Conservation (phyloP, 2,888 invertebrate genomes). For the Campoplex nolae region DNA sequence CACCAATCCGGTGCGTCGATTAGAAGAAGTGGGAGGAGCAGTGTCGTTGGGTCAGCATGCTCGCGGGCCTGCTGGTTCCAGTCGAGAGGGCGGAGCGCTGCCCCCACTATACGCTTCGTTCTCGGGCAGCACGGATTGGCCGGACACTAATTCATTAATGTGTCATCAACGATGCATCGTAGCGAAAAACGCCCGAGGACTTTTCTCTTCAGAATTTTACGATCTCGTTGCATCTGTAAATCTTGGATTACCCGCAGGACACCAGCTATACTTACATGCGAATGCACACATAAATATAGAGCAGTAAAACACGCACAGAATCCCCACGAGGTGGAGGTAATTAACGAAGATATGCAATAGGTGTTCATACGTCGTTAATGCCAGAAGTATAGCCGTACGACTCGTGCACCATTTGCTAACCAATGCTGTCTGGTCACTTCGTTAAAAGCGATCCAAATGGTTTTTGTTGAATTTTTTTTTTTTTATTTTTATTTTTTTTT, state of each 20-base stretch:
- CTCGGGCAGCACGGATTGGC: background rate
- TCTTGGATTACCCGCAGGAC: background rate
- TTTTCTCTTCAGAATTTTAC: background rate
- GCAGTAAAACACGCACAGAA: constrained; percentile 39
- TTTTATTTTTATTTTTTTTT: background rate
- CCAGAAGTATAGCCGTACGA: constrained; percentile 23
- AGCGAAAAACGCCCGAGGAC: background rate
- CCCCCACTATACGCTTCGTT: background rate
- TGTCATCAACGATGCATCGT: background rate
- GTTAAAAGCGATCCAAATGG: constrained; percentile 46
- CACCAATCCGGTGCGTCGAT: background rate
- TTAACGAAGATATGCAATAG: constrained; percentile 61
- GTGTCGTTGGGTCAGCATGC: background rate
- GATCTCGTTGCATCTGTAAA: background rate
- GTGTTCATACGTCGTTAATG: constrained; percentile 7
- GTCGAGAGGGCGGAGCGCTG: background rate
- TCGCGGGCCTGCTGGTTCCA: background rate
- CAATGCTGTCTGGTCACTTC: constrained; percentile 29
- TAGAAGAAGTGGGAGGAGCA: background rate
- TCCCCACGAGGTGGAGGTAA: constrained; percentile 50
- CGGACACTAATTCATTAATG: background rate
- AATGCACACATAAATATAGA: background rate
- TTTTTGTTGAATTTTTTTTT: background rate
- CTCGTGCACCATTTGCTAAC: constrained; percentile 28
- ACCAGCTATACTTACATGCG: background rate